A percentile compares a stretch with the other conserved stretches of the same genome.
Conservation (phyloP, 2,888 invertebrate species). For the Lasioglossum pauxillum region DNA sequence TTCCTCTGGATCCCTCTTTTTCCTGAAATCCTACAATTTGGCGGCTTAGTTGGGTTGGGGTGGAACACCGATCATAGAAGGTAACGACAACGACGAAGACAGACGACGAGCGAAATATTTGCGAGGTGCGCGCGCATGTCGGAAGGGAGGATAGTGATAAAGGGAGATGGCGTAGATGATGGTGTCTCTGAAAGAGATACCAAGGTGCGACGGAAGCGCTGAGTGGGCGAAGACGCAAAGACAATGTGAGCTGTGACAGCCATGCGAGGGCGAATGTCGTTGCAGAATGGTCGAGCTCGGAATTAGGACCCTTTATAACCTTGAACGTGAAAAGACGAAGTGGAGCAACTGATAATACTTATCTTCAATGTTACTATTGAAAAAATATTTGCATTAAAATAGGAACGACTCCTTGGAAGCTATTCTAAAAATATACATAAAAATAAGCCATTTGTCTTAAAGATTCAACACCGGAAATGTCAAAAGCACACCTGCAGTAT, state of each 20-base stretch:
- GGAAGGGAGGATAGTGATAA: neutral
- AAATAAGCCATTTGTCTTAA: too few relatives aligned
- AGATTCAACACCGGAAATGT: too few relatives aligned
- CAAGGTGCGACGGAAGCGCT: neutral
- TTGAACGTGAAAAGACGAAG: neutral
- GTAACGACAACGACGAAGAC: neutral
- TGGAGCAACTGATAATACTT: neutral
- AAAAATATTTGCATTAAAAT: neutral
- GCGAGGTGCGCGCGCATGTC: neutral
- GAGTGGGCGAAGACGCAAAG: conserved; percentile 8
- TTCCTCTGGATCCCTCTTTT: neutral
- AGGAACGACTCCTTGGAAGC: neutral
- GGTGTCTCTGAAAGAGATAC: neutral
- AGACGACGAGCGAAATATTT: conserved; percentile 2
- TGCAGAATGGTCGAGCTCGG: neutral
- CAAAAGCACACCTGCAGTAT: too few relatives aligned
- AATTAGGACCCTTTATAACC: neutral
- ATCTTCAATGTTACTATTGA: neutral
- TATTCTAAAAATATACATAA: neutral
- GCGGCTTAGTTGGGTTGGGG: neutral
- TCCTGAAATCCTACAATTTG: conserved; percentile 2
- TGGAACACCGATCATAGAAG: conserved; percentile 9
- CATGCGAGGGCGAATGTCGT: neutral
- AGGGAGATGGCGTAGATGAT: neutral
- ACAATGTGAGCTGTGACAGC: neutral